A percentile compares a stretch with the other conserved stretches of the same genome.
These are phyloP conservation scores for Pteromalus puparum DNA, from an alignment of 1,140 invertebrate species.

Conservation along the genomic window DNA sequence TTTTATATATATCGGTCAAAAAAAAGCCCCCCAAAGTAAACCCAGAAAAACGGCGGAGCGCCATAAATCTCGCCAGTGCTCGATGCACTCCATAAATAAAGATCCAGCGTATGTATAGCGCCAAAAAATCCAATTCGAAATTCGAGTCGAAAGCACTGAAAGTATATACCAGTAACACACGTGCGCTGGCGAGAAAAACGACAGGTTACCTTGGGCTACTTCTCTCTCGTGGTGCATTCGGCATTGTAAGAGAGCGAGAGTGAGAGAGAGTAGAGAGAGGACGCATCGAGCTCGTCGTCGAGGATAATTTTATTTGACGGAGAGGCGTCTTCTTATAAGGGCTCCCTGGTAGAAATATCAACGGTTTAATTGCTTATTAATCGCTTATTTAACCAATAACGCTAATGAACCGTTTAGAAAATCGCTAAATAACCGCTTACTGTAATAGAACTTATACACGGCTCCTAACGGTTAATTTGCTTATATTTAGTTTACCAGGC, in stretches of 20 bases:
- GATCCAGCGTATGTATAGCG: background rate
- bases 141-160: background rate
- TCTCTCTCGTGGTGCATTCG: background rate
- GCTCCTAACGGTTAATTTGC: no score
- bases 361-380: no score
- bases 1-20: background rate
- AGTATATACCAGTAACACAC: background rate
- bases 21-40: background rate
- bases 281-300: background rate
- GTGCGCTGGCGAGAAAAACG: background rate
- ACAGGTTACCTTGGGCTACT: conserved; percentile 29
- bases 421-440: no score
- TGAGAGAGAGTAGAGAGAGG: no score
- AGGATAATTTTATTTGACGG: background rate
- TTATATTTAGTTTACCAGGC: no score
- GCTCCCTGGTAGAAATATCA: no score
- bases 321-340: background rate
- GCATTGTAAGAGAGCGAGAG: background rate
- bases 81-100: background rate
- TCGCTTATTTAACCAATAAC: no score
- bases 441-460: no score
- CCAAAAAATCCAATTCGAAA: background rate
- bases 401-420: no score
- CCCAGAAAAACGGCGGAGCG: background rate
- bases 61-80: background rate